These are phyloP conservation scores for Tortricodes alternella DNA, from an alignment of 2,888 invertebrate species.

Conservation along the genomic window DNA sequence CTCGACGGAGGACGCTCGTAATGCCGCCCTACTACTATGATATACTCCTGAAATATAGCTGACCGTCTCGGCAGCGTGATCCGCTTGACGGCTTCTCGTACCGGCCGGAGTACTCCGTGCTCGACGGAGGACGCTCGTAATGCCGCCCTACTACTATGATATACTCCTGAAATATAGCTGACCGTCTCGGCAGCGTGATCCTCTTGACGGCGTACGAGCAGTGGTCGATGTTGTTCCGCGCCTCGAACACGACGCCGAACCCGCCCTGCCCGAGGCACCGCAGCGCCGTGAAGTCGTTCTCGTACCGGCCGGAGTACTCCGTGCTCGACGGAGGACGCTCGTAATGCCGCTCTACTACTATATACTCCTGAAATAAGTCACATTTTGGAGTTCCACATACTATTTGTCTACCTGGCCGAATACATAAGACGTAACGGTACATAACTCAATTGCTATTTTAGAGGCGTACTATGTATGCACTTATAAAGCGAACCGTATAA, in stretches of 20 bases:
- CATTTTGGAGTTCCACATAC: too few species aligned
- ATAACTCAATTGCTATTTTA: too few species aligned
- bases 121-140: conserved; percentile 48
- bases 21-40: too few species aligned
- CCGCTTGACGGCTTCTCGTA: conserved; percentile 96
- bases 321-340: conserved; percentile 47
- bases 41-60: conserved; percentile 39
- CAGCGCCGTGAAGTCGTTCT: conserved; percentile 92
- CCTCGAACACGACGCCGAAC: conserved; percentile 98
- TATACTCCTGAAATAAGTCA: conserved; percentile 52
- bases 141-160: neutral
- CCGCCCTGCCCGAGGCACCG: conserved; percentile 94
- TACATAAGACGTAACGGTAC: too few species aligned
- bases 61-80: conserved; percentile 92
- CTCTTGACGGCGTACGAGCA: conserved; percentile 97
- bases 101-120: conserved; percentile 80
- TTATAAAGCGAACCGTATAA: too few species aligned
- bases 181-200: conserved; percentile 92
- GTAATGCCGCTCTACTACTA: conserved; percentile 62
- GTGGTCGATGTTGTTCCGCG: conserved; percentile 96
- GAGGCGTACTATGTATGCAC: too few species aligned
- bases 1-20: too few species aligned
- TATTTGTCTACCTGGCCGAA: too few species aligned
- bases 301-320: conserved; percentile 86
- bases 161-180: conserved; percentile 38